Evolutionary conservation across 2,888 invertebrate species (phyloP).

Genomic region (Plemyria rubiginata): DNA sequence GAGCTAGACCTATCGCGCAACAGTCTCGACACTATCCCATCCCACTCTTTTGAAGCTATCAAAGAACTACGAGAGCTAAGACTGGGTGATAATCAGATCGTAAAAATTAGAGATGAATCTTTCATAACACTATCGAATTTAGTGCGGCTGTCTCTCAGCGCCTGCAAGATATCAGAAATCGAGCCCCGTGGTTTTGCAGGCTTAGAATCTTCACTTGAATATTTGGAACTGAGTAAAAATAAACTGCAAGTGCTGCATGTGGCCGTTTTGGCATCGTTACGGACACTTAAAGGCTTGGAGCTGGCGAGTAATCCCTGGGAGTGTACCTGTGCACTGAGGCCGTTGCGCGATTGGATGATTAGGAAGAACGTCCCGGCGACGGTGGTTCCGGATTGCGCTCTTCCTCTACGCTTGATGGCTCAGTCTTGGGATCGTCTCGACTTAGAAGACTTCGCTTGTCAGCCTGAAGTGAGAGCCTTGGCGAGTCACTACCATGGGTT

Average conservation of each 20-base stretch:
- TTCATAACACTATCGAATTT: slow-evolving; percentile 88
- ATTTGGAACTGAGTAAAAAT: slow-evolving; percentile 91
- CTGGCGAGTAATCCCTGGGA: slow-evolving; percentile 93
- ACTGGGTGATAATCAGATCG: slow-evolving; percentile 90
- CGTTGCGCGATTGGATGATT: slow-evolving; percentile 92
- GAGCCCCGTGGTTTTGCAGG: slow-evolving; percentile 90
- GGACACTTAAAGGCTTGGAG: slow-evolving; percentile 90
- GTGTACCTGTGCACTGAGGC: slow-evolving; percentile 90
- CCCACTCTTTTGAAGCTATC: slow-evolving; percentile 89
- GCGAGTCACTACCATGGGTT: slow-evolving; percentile 86
- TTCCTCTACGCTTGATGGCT: slow-evolving; percentile 86
- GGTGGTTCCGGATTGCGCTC: slow-evolving; percentile 87
- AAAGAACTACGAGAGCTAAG: slow-evolving; percentile 90
- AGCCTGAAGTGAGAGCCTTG: slow-evolving; percentile 87
- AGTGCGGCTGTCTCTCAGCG: slow-evolving; percentile 89
- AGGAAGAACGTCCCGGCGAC: slow-evolving; percentile 90
- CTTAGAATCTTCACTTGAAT: slow-evolving; percentile 89
- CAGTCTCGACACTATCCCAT: slow-evolving; percentile 87
- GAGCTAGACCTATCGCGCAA: slow-evolving; percentile 93
- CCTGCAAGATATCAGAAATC: slow-evolving; percentile 88
- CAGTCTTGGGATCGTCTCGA: slow-evolving; percentile 91
- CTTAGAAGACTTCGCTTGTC: slow-evolving; percentile 92
- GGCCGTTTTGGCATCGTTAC: slow-evolving; percentile 87
- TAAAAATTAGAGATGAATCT: slow-evolving; percentile 88
- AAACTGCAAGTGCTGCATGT: slow-evolving; percentile 87